phyloP scores from a whole-genome alignment of 2,113 vertebrate species.

The Cranoglanis bouderius region DNA sequence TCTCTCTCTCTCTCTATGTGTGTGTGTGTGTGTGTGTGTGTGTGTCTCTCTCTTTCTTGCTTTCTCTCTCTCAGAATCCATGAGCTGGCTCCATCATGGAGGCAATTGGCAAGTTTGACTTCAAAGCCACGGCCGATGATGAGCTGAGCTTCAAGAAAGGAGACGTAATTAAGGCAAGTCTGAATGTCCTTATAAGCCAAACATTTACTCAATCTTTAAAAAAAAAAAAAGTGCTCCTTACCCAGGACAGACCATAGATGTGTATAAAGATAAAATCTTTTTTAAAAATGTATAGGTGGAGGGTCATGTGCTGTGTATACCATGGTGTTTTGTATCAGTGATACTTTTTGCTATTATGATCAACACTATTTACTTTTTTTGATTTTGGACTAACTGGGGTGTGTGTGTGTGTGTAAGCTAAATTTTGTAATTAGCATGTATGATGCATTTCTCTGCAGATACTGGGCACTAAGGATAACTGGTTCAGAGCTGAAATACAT shows the following conservation, averaged over 20 bases:
- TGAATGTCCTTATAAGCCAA: background rate
- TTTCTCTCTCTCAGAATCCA: slow-evolving; percentile 11
- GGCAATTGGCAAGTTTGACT: slow-evolving; percentile 81
- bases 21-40: background rate
- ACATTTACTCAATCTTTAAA: background rate
- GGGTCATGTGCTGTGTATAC: background rate
- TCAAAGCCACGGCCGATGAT: slow-evolving; percentile 79
- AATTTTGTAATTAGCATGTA: slow-evolving; percentile 18
- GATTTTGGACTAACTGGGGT: background rate
- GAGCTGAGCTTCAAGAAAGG: slow-evolving; percentile 84
- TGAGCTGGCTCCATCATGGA: slow-evolving; percentile 72
- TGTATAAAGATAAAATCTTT: background rate
- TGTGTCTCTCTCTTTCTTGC: background rate
- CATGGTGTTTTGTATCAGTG: background rate
- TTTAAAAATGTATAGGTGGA: background rate
- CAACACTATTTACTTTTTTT: background rate
- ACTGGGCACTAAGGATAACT: slow-evolving; percentile 82
- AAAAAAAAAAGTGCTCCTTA: background rate
- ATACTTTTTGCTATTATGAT: background rate
- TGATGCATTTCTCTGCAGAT: slow-evolving; percentile 70
- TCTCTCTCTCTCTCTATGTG: background rate
- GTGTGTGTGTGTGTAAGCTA: background rate
- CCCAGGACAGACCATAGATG: background rate
- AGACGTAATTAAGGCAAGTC: slow-evolving; percentile 79
- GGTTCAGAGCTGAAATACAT: slow-evolving; percentile 82